These are phyloP conservation scores for Poecilobothrus nobilitatus DNA, from an alignment of 2,888 invertebrate species.

Conservation along the genomic window DNA sequence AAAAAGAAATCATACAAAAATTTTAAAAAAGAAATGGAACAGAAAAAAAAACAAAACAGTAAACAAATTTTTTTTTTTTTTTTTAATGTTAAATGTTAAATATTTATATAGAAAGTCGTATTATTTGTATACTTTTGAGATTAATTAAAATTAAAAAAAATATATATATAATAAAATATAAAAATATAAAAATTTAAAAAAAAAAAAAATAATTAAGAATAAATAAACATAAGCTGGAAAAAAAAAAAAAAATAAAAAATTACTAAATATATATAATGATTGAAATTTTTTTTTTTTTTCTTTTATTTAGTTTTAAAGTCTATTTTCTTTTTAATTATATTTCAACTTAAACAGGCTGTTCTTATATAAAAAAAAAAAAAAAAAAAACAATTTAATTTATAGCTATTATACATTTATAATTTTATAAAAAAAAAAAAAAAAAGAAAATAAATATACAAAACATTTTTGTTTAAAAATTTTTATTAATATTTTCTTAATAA, in stretches of 20 bases:
- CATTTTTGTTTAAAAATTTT: too few species aligned
- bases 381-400: too few species aligned
- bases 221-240: background rate
- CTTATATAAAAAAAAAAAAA: background rate
- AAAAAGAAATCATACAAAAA: too few species aligned
- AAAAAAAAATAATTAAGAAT: background rate
- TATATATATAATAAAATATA: background rate
- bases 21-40: conserved; percentile 8
- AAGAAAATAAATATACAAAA: too few species aligned
- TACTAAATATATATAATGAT: background rate
- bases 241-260: background rate
- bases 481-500: too few species aligned
- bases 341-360: background rate
- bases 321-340: background rate
- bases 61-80: background rate
- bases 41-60: conserved; percentile 1
- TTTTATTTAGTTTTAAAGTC: background rate
- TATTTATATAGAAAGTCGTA: background rate
- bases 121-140: conserved; percentile 2
- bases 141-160: background rate
- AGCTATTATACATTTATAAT: too few species aligned
- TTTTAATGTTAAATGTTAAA: conserved; percentile 5
- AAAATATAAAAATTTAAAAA: background rate
- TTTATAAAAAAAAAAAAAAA: too few species aligned
- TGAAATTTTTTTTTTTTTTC: background rate